Evolutionary conservation across 1,140 invertebrate genomes (phyloP), one percentile per base, ranked within the genome.

Genomic region (Anastatus disparis): DNA sequence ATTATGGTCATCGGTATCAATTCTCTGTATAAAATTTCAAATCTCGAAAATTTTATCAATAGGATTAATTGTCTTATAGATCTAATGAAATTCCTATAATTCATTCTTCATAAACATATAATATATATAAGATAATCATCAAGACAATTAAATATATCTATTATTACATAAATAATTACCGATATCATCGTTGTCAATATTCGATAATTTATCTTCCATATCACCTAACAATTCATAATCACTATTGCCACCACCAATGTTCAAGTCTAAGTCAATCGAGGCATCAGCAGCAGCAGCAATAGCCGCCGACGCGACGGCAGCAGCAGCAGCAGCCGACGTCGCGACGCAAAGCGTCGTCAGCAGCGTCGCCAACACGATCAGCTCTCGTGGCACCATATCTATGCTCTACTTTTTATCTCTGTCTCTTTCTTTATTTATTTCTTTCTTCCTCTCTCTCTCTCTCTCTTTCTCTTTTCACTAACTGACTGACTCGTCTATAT

Each of bases 181-280:
- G 26, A 70, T 10, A 46, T 63, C 38, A 26, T 62, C 64, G 15
- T 78, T 76, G 78, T 79, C 76, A 65, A 77, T 77, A 68, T 73
- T 77, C 48, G 74, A 59, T 12, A 75, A 20, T 26, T 65, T 72
- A 27, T 76, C 79, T 12, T 78, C 78, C 15, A 74, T 67, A 53
- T 81, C 77, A 7, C 70, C 52, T 2, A 83, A 71, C 59, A 79
- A 63, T 53, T 84, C 84, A 68, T 85, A 84, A 71, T 85, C 84
- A 17, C 73, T 75, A 26, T 35, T 42, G 10, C 35, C 46, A 7
- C 55, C 48, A 38, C 63, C 52, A 29, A 38, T 48, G 17, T 38
- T 31, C 9, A 78, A 68, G 61, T 84, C 84, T n/a, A 83, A 72
- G 72, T 82, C 79, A 53, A 83, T 74, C 73, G 65, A 31, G 38